These are phyloP conservation scores for Microcebus griseorufus DNA, from an alignment of 2,113 vertebrate genomes.

Conservation along the genomic window DNA sequence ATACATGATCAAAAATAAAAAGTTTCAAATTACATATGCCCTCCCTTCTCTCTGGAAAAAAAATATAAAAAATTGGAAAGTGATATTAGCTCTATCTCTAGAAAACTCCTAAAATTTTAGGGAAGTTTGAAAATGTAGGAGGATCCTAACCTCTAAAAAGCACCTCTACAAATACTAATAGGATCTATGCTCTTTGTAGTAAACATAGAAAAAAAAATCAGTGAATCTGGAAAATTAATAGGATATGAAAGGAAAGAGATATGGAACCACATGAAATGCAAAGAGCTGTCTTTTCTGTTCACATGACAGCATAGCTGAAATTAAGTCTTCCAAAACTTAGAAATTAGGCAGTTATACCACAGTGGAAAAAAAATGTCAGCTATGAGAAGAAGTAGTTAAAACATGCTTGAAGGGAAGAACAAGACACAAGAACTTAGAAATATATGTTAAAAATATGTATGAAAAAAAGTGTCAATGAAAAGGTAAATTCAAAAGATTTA, in stretches of 20 bases:
- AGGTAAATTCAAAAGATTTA: not conserved
- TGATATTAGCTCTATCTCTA: not conserved
- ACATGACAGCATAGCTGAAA: not conserved
- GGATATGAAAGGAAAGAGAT: not conserved
- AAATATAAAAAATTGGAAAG: not conserved
- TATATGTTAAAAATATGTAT: not conserved
- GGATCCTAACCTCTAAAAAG: not conserved
- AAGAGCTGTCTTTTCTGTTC: not conserved
- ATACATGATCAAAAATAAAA: not conserved
- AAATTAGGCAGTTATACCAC: not conserved
- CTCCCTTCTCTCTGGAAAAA: not conserved
- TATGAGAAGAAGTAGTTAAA: not conserved
- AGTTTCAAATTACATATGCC: not conserved
- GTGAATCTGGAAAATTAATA: not conserved
- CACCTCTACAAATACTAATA: not conserved
- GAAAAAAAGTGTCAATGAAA: not conserved
- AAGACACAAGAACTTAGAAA: not conserved
- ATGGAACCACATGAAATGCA: not conserved
- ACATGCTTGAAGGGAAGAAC: not conserved
- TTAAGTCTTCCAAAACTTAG: not conserved
- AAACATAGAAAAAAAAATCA: constrained; percentile 12
- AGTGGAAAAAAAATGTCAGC: not conserved
- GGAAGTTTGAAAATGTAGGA: not conserved
- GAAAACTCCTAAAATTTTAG: constrained; percentile 19
- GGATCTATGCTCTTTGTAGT: not conserved